phyloP scores from a whole-genome alignment of 35 echinoderm and acorn worm genomes.

The Apostichopus parvimensis region DNA sequence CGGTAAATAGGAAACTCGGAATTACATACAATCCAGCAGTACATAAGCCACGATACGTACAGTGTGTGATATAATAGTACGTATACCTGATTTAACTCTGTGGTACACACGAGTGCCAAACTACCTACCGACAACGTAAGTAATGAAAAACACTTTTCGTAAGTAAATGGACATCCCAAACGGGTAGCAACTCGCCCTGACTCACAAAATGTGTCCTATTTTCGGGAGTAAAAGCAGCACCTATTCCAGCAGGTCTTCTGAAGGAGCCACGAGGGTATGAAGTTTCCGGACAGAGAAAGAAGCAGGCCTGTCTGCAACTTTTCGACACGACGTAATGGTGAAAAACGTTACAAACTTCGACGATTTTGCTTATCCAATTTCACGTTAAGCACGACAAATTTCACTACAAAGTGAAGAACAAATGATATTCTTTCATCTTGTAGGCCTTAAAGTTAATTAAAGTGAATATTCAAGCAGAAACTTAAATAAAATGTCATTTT shows the following conservation, averaged over 20 bases:
- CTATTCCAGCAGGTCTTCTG: background rate
- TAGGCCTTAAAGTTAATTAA: background rate
- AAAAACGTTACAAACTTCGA: constrained; percentile 28
- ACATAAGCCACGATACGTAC: too few relatives aligned
- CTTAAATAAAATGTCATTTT: constrained; percentile 44
- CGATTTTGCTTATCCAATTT: constrained; percentile 51
- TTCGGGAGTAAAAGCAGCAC: background rate
- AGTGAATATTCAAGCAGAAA: constrained; percentile 36
- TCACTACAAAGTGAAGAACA: constrained; percentile 67
- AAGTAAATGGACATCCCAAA: background rate
- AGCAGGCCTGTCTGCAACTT: background rate
- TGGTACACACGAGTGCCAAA: too few relatives aligned
- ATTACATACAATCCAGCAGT: too few relatives aligned
- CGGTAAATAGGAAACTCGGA: too few relatives aligned
- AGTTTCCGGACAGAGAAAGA: constrained; percentile 8
- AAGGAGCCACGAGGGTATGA: background rate
- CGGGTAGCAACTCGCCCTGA: background rate
- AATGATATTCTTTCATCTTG: constrained; percentile 22
- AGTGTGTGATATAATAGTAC: too few relatives aligned
- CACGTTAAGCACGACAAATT: constrained; percentile 3
- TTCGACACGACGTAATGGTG: constrained; percentile 26
- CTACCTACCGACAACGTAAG: too few relatives aligned
- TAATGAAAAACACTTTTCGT: background rate
- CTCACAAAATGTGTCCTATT: background rate
- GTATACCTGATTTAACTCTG: too few relatives aligned